These are phyloP conservation scores for Melikaiella ostensackeni DNA, from an alignment of 2,888 invertebrate genomes.

Conservation along the genomic window DNA sequence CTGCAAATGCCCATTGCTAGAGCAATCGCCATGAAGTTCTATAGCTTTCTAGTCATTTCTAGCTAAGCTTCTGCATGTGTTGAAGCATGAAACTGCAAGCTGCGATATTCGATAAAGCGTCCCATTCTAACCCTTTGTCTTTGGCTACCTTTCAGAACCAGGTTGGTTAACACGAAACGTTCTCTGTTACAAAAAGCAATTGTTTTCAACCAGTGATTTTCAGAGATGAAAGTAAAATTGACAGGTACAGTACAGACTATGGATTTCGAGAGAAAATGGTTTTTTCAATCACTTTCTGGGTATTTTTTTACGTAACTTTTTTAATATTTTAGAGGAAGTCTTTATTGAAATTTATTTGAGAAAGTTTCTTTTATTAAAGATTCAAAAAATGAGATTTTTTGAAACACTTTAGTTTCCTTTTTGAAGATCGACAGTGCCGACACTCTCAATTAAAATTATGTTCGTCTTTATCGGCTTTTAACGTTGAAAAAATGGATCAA, in stretches of 20 bases:
- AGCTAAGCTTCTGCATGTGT: background rate
- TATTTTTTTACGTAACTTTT: too few relatives aligned
- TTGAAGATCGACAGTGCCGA: too few relatives aligned
- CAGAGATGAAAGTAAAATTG: background rate
- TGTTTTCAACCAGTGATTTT: constrained; percentile 1
- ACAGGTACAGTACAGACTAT: background rate
- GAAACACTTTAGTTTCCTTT: too few relatives aligned
- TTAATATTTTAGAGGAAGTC: too few relatives aligned
- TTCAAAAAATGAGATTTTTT: too few relatives aligned
- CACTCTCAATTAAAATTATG: too few relatives aligned
- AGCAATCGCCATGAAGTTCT: constrained; percentile 10
- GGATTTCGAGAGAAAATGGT: background rate
- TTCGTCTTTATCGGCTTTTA: too few relatives aligned
- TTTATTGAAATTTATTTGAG: too few relatives aligned
- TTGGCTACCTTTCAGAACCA: constrained; percentile 13
- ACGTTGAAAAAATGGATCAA: too few relatives aligned
- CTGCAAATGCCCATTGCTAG: background rate
- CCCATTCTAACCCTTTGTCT: constrained; percentile 23
- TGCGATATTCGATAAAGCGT: constrained; percentile 26
- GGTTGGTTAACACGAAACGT: constrained; percentile 15
- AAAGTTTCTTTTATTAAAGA: too few relatives aligned
- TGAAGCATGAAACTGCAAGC: constrained; percentile 9
- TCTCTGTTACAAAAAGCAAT: background rate
- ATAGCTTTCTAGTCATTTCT: background rate
- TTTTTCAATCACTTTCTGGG: too few relatives aligned